Base-by-base conservation (phyloP, 2,888 invertebrate species). In the Pasiphila rectangulata region DNA sequence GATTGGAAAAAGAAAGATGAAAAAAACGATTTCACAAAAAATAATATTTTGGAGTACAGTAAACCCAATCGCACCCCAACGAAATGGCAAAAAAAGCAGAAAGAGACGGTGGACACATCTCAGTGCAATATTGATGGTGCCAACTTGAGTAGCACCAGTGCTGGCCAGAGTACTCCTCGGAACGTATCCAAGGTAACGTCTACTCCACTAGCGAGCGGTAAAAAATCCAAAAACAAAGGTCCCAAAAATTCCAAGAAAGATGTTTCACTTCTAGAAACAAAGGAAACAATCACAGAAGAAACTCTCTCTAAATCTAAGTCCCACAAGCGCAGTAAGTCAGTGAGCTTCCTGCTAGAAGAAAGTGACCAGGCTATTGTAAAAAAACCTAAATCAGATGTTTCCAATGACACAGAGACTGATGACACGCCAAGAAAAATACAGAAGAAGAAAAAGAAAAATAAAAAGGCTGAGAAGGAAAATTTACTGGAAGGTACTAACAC, bases 291-390 rank as follows among this genome's bases (percentile, higher is more conserved):
- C n/a, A n/a, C n/a, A n/a, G n/a, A n/a, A n/a, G 47, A 48, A 4
- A 51, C 44, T 4, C 45, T 64, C 4, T 59, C 54, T 2, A 23
- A 41, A 7, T 34, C 38, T 1, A 82, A 78, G 51, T 51, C 79
- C 0, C 83, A 85, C 49, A 86, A 86, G 53, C 72, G 86, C 23
- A 83, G 81, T 45, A 86, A 86, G 52, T 85, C 86, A 0, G 84
- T 85, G 7, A 86, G 86, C 53, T 83, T 85, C 45, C 72, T 82
- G 73, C 62, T 83, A 1, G 82, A 83, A 7, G 85, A 85, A 1
- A 64, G 63, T 48, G 80, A 82, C 37, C 76, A 74, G 51, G 59
- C 77, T 1, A 62, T 61, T 1, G 53, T 71, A 3, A 86, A 86
- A 52, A 83, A 77, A 53, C 74, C 72, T 0, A 85, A 83, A 53